Percentiles rank a stretch among this genome's conserved stretches.
Conservation (phyloP, 2,113 vertebrate species). For the Scartelaos histophorus region DNA sequence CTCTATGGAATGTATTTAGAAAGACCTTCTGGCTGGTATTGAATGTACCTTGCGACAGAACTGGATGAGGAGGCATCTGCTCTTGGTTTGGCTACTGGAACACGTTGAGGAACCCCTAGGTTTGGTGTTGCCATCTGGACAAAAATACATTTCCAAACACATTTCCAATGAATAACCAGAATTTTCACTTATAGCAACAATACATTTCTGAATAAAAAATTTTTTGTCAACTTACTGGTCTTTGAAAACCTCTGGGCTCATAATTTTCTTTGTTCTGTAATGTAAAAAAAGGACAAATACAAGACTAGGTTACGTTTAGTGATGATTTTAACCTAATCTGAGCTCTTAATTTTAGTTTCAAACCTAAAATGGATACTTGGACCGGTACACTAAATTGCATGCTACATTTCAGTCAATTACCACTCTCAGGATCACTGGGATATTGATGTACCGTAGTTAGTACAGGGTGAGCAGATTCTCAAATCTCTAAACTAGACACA, state of each 20-base stretch:
- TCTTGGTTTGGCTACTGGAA: constrained; percentile 54
- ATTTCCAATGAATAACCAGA: not conserved
- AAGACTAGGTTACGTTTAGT: not conserved
- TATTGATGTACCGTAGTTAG: too few relatives aligned
- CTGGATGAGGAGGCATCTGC: constrained; percentile 41
- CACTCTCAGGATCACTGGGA: too few relatives aligned
- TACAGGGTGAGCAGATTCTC: too few relatives aligned
- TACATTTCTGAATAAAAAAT: not conserved
- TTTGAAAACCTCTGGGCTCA: constrained; percentile 54
- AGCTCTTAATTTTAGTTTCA: not conserved
- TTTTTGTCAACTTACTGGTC: constrained; percentile 53
- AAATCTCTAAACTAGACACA: too few relatives aligned
- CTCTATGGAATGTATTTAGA: too few relatives aligned
- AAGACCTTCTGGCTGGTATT: too few relatives aligned
- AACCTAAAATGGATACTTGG: too few relatives aligned
- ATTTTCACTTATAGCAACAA: not conserved
- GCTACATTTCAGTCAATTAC: too few relatives aligned
- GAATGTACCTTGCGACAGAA: constrained; percentile 60
- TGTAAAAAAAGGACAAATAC: constrained; percentile 31
- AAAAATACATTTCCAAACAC: not conserved
- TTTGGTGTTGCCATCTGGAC: constrained; percentile 50
- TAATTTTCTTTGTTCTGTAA: constrained; percentile 79
- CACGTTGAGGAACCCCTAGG: constrained; percentile 57
- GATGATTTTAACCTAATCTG: not conserved
- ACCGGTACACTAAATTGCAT: too few relatives aligned